These are phyloP conservation scores for Papilio elwesi DNA, from an alignment of 2,888 invertebrate species.

Conservation along the genomic window DNA sequence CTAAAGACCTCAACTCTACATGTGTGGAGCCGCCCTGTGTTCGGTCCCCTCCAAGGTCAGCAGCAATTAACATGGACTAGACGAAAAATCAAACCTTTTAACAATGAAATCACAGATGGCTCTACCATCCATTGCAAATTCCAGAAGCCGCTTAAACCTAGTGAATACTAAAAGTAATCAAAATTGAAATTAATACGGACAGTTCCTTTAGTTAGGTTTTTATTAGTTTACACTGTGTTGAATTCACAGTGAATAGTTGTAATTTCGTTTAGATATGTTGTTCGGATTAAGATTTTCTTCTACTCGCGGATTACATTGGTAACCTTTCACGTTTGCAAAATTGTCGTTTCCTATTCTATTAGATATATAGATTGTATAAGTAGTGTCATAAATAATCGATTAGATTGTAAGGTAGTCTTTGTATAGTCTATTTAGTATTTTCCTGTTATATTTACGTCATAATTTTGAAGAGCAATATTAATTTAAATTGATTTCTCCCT, in stretches of 20 bases:
- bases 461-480: constrained; percentile 30
- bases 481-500: background rate
- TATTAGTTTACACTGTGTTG: background rate
- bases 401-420: constrained; percentile 12
- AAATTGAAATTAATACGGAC: background rate
- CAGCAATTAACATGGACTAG: background rate
- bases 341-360: constrained; percentile 14
- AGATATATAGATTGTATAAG: background rate
- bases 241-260: background rate
- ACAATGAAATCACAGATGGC: too few relatives aligned
- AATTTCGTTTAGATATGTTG: background rate
- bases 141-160: background rate
- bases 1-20: background rate
- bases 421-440: constrained; percentile 7
- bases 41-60: background rate
- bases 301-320: background rate
- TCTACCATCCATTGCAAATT: background rate
- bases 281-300: background rate
- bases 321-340: constrained; percentile 10
- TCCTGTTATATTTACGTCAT: constrained; percentile 8
- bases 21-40: too few relatives aligned
- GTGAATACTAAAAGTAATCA: background rate
- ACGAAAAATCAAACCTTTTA: too few relatives aligned
- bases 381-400: background rate
- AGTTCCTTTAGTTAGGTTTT: background rate